Evolutionary conservation across 2,888 invertebrate genomes (phyloP).

Genomic region (Hecatera dysodea): DNA sequence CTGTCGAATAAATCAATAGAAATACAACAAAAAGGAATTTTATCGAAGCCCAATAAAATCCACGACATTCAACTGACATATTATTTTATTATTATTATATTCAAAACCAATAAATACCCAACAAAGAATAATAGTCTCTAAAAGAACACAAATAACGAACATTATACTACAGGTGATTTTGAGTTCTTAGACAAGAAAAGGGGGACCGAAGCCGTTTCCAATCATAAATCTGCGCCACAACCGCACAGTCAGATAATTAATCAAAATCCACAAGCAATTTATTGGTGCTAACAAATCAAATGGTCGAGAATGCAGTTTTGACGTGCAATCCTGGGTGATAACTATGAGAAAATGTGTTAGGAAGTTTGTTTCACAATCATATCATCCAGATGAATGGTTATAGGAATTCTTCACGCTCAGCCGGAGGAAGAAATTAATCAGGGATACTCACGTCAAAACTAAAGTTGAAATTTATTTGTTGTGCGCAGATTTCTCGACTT

Average conservation of each 20-base stretch:
- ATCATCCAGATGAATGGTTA: conserved; percentile 42
- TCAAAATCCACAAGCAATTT: conserved; percentile 65
- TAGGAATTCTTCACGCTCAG: conserved; percentile 44
- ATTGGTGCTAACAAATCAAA: conserved; percentile 62
- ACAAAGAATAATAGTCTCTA: conserved; percentile 20
- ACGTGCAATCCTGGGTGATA: conserved; percentile 54
- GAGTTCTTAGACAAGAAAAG: conserved; percentile 46
- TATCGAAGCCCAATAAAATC: conserved; percentile 24
- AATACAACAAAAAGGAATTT: conserved; percentile 10
- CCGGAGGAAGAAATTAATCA: conserved; percentile 32
- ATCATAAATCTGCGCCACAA: conserved; percentile 57
- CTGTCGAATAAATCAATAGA: conserved; percentile 2
- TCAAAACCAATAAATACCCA: conserved; percentile 12
- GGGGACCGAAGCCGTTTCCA: conserved; percentile 43
- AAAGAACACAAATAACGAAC: conserved; percentile 37
- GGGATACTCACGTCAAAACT: conserved; percentile 9
- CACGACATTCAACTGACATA: conserved; percentile 2
- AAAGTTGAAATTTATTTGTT: conserved; percentile 21
- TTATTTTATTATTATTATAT: too few relatives aligned
- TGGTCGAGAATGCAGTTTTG: conserved; percentile 52
- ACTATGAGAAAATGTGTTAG: conserved; percentile 53
- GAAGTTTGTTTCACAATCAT: conserved; percentile 50
- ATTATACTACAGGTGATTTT: conserved; percentile 22
- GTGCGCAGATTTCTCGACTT: conserved; percentile 34
- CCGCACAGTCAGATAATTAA: conserved; percentile 59